Evolutionary conservation across 2,113 vertebrate species (phyloP).

Genomic region (Elephantulus edwardii): DNA sequence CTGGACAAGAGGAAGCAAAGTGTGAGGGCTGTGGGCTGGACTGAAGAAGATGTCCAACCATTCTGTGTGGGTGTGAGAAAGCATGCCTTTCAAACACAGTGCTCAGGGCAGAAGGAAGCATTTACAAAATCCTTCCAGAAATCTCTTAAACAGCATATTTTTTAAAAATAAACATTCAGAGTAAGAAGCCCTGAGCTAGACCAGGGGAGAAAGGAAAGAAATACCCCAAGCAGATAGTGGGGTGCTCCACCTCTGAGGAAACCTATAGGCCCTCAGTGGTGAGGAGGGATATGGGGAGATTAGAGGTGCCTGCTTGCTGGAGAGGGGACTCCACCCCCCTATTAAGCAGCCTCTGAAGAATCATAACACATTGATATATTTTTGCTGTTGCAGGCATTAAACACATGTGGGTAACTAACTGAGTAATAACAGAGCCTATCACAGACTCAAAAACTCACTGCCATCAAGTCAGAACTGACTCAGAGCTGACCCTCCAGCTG

Average conservation of each 20-base stretch:
- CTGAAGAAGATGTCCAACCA: rapidly evolving
- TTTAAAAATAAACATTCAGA: rapidly evolving
- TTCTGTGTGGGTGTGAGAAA: background rate
- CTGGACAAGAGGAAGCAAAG: rapidly evolving
- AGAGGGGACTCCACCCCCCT: background rate
- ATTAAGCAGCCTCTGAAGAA: background rate
- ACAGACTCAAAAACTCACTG: too few relatives aligned
- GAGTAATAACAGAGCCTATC: background rate
- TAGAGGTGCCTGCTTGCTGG: background rate
- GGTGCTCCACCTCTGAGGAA: background rate
- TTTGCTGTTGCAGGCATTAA: background rate
- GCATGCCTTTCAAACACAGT: background rate
- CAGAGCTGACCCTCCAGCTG: too few relatives aligned
- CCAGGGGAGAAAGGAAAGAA: background rate
- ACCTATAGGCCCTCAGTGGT: rapidly evolving
- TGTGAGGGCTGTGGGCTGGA: background rate
- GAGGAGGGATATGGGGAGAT: too few relatives aligned
- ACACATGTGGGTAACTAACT: background rate
- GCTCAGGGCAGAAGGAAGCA: background rate
- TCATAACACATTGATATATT: too few relatives aligned
- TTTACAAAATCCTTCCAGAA: background rate
- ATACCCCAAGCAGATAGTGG: rapidly evolving
- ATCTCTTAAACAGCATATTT: background rate
- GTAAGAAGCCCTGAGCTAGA: background rate
- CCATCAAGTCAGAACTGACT: too few relatives aligned